Percentiles rank a stretch among this genome's conserved stretches.
Conservation (phyloP, 2,113 vertebrate genomes). For the Plecturocebus donacophilus region DNA sequence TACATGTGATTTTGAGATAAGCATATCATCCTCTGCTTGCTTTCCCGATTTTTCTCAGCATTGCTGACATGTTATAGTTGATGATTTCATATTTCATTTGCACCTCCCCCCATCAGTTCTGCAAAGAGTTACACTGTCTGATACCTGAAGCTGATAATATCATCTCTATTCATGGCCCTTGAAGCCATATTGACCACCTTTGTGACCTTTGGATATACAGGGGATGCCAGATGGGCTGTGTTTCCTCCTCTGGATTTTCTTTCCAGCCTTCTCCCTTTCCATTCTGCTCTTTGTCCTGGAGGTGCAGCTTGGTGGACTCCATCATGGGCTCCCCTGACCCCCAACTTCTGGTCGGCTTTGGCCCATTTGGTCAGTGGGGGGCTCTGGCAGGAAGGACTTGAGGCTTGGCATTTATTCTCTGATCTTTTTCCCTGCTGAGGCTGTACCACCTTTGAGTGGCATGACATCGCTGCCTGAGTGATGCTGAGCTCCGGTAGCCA, state of each 20-base stretch:
- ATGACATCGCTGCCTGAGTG: rapidly evolving
- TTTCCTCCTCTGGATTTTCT: background rate
- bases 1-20: background rate
- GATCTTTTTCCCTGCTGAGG: background rate
- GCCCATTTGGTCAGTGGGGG: background rate
- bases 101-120: rapidly evolving
- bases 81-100: background rate
- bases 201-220: background rate
- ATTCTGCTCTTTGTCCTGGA: background rate
- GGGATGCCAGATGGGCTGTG: rapidly evolving
- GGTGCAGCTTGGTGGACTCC: rapidly evolving
- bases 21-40: background rate
- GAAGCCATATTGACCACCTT: background rate
- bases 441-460: background rate
- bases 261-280: too few species aligned
- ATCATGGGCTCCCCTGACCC: rapidly evolving
- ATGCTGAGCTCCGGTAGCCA: background rate
- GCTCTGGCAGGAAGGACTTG: rapidly evolving
- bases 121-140: background rate
- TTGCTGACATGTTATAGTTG: background rate
- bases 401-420: background rate
- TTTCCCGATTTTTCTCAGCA: background rate
- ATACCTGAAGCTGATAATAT: background rate
- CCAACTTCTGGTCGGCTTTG: background rate
- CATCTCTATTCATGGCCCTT: too few species aligned